These are phyloP conservation scores for Ranitomeya variabilis DNA, from an alignment of 2,113 vertebrate genomes.

Conservation along the genomic window DNA sequence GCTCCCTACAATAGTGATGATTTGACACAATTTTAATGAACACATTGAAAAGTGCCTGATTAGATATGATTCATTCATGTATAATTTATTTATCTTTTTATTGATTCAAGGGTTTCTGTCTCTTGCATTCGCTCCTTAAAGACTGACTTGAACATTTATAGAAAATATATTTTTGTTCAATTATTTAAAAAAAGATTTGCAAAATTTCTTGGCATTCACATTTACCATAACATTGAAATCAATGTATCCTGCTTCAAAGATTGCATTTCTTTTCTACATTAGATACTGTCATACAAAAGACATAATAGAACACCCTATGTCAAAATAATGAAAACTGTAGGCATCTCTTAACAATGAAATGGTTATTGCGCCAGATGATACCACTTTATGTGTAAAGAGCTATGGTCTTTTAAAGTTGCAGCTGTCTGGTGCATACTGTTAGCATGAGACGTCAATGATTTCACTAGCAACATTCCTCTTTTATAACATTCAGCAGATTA, in stretches of 20 bases:
- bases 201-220: neutral
- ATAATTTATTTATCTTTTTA: slow-evolving; percentile 42
- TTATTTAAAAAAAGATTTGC: slow-evolving; percentile 3
- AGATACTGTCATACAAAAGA: neutral
- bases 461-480: neutral
- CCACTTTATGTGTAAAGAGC: neutral
- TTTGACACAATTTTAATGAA: slow-evolving; percentile 48
- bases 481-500: neutral
- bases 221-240: neutral
- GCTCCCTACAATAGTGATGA: slow-evolving; percentile 41
- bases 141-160: neutral
- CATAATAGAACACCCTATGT: neutral
- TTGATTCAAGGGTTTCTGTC: neutral
- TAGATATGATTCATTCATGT: slow-evolving; percentile 37
- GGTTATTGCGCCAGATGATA: neutral
- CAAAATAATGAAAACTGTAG: neutral
- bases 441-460: neutral
- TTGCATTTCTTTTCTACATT: neutral
- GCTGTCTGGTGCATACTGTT: neutral
- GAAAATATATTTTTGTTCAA: neutral
- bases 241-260: neutral
- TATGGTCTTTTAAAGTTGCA: neutral
- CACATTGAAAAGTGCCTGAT: slow-evolving; percentile 36
- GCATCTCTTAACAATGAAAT: neutral
- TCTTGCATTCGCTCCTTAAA: neutral